A percentile compares a stretch with the other conserved stretches of the same genome.
Evolutionary conservation across 2,113 vertebrate species (phyloP).

Genomic region (Amphiprion ocellaris): DNA sequence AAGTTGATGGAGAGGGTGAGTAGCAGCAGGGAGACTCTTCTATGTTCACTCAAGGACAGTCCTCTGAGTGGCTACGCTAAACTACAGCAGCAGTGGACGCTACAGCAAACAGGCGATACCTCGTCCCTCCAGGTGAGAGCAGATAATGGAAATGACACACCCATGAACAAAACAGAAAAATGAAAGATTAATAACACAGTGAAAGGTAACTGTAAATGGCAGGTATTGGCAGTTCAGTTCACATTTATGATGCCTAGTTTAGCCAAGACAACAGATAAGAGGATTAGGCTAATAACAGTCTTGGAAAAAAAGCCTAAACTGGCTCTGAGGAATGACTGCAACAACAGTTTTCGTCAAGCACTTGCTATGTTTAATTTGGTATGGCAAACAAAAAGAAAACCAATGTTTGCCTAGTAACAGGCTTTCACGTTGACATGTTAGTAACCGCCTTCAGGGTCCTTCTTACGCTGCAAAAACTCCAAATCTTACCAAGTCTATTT

Average conservation of each 20-base stretch:
- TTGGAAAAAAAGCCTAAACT: not conserved
- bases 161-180: conserved; percentile 43
- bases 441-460: not conserved
- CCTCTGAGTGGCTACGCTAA: conserved; percentile 18
- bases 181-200: conserved; percentile 42
- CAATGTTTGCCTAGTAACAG: conserved; percentile 14
- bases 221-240: conserved; percentile 14
- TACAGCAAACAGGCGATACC: conserved; percentile 56
- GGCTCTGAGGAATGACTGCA: conserved; percentile 22
- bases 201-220: conserved; percentile 7
- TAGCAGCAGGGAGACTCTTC: conserved; percentile 25
- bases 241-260: not conserved
- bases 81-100: conserved; percentile 26
- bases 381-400: conserved; percentile 13
- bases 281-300: conserved; percentile 27
- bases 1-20: not conserved
- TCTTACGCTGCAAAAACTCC: too few species aligned
- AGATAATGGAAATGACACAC: conserved; percentile 50
- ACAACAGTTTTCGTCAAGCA: conserved; percentile 3
- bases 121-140: conserved; percentile 68
- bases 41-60: conserved; percentile 43
- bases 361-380: conserved; percentile 2
- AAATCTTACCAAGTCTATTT: too few species aligned
- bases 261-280: conserved; percentile 36
- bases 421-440: not conserved